A percentile compares a stretch with the other conserved stretches of the same genome.
Evolutionary conservation across 2,888 invertebrate species (phyloP).

Genomic region (Dynastes tityus): DNA sequence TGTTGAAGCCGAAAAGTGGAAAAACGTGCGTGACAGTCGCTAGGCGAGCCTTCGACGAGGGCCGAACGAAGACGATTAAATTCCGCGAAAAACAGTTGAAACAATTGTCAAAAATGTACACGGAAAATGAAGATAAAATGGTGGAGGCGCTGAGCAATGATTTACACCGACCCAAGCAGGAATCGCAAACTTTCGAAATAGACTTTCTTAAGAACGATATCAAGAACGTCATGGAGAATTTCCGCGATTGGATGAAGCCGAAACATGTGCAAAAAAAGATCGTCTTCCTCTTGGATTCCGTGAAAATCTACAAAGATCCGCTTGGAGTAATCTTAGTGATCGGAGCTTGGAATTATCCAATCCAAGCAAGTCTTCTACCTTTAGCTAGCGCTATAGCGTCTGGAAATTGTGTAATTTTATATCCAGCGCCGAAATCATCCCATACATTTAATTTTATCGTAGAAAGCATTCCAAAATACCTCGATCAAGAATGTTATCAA

Average conservation of each 20-base stretch:
- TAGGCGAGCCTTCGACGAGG: conserved; percentile 83
- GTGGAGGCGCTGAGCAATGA: conserved; percentile 84
- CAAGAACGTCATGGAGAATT: conserved; percentile 53
- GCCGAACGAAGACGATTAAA: conserved; percentile 85
- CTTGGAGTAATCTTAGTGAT: conserved; percentile 92
- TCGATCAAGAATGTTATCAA: conserved; percentile 91
- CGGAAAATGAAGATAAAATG: conserved; percentile 84
- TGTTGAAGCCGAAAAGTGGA: conserved; percentile 23
- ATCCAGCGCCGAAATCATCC: conserved; percentile 92
- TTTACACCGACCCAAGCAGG: conserved; percentile 84
- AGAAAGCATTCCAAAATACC: conserved; percentile 78
- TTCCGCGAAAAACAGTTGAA: conserved; percentile 88
- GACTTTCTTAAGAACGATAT: conserved; percentile 68
- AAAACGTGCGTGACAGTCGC: conserved; percentile 69
- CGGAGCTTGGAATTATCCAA: conserved; percentile 98
- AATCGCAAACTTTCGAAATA: conserved; percentile 84
- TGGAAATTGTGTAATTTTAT: conserved; percentile 92
- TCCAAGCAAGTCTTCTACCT: conserved; percentile 86
- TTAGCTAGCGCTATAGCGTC: conserved; percentile 91
- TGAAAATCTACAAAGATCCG: conserved; percentile 82
- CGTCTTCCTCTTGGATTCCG: conserved; percentile 53
- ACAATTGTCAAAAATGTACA: conserved; percentile 81
- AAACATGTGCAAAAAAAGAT: conserved; percentile 50
- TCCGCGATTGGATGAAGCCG: conserved; percentile 55
- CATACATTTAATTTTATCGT: conserved; percentile 72